Evolutionary conservation across 2,888 invertebrate genomes (phyloP).

Genomic region (Nymphalis polychloros): DNA sequence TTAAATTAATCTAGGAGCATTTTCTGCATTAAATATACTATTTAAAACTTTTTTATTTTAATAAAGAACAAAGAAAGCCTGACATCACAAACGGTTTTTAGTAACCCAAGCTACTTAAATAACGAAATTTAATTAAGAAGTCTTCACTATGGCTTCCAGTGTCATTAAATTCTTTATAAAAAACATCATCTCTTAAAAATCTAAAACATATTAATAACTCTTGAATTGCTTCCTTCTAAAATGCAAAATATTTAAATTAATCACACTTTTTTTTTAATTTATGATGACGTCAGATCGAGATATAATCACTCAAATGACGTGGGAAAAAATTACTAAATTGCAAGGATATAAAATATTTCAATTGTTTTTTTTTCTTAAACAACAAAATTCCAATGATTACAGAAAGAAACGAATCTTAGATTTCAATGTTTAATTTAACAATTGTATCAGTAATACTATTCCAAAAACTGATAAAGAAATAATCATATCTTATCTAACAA

Average conservation of each 20-base stretch:
- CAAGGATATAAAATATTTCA: background rate
- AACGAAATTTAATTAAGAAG: conserved; percentile 22
- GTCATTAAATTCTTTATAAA: conserved; percentile 5
- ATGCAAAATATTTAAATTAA: too few species aligned
- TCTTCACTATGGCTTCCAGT: conserved; percentile 21
- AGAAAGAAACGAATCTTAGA: background rate
- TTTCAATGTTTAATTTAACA: background rate
- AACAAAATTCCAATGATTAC: background rate
- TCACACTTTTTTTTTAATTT: too few species aligned
- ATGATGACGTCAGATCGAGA: too few species aligned
- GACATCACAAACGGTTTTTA: background rate
- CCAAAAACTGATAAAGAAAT: background rate
- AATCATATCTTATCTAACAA: conserved; percentile 10
- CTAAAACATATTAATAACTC: too few species aligned
- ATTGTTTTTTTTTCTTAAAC: background rate
- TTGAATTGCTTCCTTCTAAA: too few species aligned
- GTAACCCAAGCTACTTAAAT: conserved; percentile 15
- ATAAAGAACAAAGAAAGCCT: background rate
- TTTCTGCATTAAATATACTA: too few species aligned
- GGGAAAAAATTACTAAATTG: too few species aligned
- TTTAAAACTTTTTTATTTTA: background rate
- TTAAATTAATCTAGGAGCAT: too few species aligned
- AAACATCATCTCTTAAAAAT: background rate
- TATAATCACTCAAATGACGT: too few species aligned
- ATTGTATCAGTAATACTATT: background rate